Conservation (phyloP, 2,797 vertebrate species). For the Typhlichthys subterraneus region DNA sequence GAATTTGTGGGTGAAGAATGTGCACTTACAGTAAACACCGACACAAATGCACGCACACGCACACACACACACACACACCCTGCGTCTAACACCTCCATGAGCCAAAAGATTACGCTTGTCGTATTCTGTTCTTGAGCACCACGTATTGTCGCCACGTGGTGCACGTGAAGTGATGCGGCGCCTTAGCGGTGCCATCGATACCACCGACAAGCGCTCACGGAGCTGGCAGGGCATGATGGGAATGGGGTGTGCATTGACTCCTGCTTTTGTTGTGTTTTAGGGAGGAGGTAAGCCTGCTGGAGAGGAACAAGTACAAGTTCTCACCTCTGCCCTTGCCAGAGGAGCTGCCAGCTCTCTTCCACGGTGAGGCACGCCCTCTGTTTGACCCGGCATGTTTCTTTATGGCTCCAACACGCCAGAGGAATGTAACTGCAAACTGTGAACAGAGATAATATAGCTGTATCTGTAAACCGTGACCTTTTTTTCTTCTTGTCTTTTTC, state of each 20-base stretch:
- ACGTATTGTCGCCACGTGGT: neutral
- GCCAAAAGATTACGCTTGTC: conserved; percentile 5
- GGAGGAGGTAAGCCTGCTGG: conserved; percentile 87
- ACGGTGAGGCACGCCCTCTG: conserved; percentile 75
- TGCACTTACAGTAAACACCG: neutral
- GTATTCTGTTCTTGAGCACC: conserved; percentile 33
- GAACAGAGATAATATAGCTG: conserved; percentile 19
- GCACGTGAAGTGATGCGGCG: no score
- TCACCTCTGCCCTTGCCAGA: conserved; percentile 80
- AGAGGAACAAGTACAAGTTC: conserved; percentile 97
- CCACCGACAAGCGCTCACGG: no score
- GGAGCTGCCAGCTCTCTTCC: conserved; percentile 85
- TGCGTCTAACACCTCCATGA: conserved; percentile 18
- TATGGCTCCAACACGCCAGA: conserved; percentile 5
- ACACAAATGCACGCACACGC: neutral
- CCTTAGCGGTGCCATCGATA: no score
- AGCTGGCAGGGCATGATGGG: conserved; percentile 18
- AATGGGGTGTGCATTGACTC: conserved; percentile 30
- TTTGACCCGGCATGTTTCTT: neutral
- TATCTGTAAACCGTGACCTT: neutral
- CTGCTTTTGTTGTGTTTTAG: conserved; percentile 68
- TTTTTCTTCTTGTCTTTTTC: neutral
- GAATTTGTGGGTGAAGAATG: conserved; percentile 53
- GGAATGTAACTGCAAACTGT: neutral
- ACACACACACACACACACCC: conserved; percentile 15